Conservation (phyloP, 2,113 vertebrate genomes). For the Pelecanus crispus region DNA sequence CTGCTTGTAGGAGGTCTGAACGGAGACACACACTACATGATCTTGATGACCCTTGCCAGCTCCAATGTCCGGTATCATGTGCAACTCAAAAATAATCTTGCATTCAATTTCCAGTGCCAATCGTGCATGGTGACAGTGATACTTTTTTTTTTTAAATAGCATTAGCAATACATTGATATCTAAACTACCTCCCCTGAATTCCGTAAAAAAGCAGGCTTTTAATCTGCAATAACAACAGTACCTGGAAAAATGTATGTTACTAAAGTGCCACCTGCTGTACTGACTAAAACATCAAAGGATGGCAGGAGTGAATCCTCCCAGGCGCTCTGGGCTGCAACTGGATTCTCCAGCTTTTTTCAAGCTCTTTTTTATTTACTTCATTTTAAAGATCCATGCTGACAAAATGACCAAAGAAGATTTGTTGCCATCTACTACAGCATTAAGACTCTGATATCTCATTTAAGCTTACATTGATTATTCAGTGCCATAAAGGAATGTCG, state of each 20-base stretch:
- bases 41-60: not conserved
- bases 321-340: not conserved
- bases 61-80: not conserved
- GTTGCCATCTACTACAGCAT: not conserved
- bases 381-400: not conserved
- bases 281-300: not conserved
- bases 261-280: slow-evolving; percentile 70
- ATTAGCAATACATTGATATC: not conserved
- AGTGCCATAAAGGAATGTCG: not conserved
- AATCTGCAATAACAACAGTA: not conserved
- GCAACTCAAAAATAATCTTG: not conserved
- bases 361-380: not conserved
- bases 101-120: not conserved
- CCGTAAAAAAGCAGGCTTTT: not conserved
- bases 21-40: not conserved
- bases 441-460: not conserved
- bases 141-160: not conserved
- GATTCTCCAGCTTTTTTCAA: not conserved
- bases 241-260: not conserved
- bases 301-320: not conserved
- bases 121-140: not conserved
- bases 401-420: not conserved
- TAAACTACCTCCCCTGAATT: not conserved
- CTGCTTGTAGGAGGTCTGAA: not conserved
- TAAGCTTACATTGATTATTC: not conserved